These are phyloP conservation scores for Prenolepis imparis DNA, from an alignment of 2,888 invertebrate genomes.

Conservation along the genomic window DNA sequence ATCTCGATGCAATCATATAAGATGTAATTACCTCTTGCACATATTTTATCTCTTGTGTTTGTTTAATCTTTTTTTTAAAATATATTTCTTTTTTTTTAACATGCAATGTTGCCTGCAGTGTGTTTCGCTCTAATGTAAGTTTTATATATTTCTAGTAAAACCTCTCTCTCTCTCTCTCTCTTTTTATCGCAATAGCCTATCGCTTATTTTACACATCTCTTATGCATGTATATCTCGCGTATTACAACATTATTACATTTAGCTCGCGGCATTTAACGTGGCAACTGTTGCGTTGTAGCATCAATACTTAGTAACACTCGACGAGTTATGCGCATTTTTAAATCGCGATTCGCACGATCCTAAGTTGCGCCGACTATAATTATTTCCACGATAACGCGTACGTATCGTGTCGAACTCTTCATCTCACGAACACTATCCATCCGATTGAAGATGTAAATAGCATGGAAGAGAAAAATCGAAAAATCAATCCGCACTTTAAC, in stretches of 20 bases:
- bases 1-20: background rate
- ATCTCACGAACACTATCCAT: constrained; percentile 20
- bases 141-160: background rate
- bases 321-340: constrained; percentile 54
- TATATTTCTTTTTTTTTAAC: background rate
- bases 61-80: background rate
- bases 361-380: constrained; percentile 26
- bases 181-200: background rate
- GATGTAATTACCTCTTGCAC: background rate
- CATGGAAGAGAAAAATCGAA: constrained; percentile 6
- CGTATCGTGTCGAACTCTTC: constrained; percentile 15
- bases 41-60: background rate
- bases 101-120: background rate
- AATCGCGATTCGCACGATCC: constrained; percentile 29
- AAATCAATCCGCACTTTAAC: constrained; percentile 22
- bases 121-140: background rate
- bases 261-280: constrained; percentile 23
- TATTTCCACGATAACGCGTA: constrained; percentile 33
- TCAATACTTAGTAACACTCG: constrained; percentile 47
- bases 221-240: constrained; percentile 5
- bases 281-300: constrained; percentile 50
- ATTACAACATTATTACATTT: constrained; percentile 39
- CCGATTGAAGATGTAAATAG: constrained; percentile 39
- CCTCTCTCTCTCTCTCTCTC: background rate
- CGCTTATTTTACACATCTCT: background rate